Conservation (phyloP, 2,888 invertebrate genomes). For the Ypsolopha scabrella region DNA sequence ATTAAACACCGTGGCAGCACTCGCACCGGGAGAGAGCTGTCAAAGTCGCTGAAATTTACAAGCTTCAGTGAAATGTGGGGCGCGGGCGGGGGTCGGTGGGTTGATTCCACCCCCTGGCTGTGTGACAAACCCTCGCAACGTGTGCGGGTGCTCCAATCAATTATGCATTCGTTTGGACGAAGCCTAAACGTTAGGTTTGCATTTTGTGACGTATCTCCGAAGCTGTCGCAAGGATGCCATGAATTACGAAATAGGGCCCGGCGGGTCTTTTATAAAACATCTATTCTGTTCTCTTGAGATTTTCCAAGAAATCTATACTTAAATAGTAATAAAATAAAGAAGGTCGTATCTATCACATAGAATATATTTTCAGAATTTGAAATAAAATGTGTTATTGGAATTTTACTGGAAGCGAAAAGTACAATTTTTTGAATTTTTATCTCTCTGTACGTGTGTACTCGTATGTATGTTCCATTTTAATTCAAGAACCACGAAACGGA, state of each 20-base stretch:
- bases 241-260: neutral
- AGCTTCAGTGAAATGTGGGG: neutral
- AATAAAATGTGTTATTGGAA: too few relatives aligned
- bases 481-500: too few relatives aligned
- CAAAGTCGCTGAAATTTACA: constrained; percentile 2
- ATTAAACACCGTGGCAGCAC: neutral
- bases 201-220: neutral
- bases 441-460: too few relatives aligned
- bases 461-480: too few relatives aligned
- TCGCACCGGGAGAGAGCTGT: neutral
- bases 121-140: neutral
- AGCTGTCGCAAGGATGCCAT: neutral
- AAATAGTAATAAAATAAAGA: too few relatives aligned
- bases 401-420: too few relatives aligned
- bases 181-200: neutral
- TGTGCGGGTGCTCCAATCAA: neutral
- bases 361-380: too few relatives aligned
- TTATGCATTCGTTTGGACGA: constrained; percentile 4
- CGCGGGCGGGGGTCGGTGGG: neutral
- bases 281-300: neutral
- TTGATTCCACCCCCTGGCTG: neutral
- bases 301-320: too few relatives aligned
- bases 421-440: too few relatives aligned
- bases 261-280: neutral
- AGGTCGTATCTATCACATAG: too few relatives aligned